These are phyloP conservation scores for Drosophila tani DNA, from an alignment of 1,140 invertebrate species.

Conservation along the genomic window DNA sequence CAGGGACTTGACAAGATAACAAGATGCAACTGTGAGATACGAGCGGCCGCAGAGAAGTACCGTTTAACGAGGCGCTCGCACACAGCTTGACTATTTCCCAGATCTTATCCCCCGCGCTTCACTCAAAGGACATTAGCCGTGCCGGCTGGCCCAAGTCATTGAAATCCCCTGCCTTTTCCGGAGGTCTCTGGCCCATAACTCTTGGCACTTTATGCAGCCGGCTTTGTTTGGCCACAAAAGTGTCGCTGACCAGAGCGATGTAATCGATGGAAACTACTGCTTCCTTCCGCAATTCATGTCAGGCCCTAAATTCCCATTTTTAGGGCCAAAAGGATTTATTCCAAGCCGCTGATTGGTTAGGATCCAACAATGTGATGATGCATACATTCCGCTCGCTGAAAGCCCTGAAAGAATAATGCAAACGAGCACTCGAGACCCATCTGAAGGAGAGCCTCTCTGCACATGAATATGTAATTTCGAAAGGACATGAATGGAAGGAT, in stretches of 20 bases:
- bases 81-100: conserved; percentile 58
- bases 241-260: conserved; percentile 29
- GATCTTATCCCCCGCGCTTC: conserved; percentile 49
- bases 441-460: conserved; percentile 38
- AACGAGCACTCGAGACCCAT: conserved; percentile 57
- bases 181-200: conserved; percentile 46
- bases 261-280: conserved; percentile 36
- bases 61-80: conserved; percentile 64
- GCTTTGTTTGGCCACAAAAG: conserved; percentile 58
- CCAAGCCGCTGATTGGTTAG: conserved; percentile 7
- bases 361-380: too few relatives aligned
- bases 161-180: conserved; percentile 46
- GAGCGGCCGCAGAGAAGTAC: conserved; percentile 60
- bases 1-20: conserved; percentile 53
- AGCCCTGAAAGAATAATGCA: conserved; percentile 51
- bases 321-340: conserved; percentile 39
- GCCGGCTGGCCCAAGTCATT: conserved; percentile 43
- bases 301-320: conserved; percentile 24
- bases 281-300: conserved; percentile 49
- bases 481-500: conserved; percentile 42
- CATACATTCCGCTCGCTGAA: conserved; percentile 13
- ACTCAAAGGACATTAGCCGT: conserved; percentile 54
- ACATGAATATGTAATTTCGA: conserved; percentile 57
- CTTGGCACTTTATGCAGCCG: conserved; percentile 50
- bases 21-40: conserved; percentile 62